Evolutionary conservation across 1,140 invertebrate genomes (phyloP), one percentile per base, ranked within the genome.

Genomic region (Eciton burchellii): DNA sequence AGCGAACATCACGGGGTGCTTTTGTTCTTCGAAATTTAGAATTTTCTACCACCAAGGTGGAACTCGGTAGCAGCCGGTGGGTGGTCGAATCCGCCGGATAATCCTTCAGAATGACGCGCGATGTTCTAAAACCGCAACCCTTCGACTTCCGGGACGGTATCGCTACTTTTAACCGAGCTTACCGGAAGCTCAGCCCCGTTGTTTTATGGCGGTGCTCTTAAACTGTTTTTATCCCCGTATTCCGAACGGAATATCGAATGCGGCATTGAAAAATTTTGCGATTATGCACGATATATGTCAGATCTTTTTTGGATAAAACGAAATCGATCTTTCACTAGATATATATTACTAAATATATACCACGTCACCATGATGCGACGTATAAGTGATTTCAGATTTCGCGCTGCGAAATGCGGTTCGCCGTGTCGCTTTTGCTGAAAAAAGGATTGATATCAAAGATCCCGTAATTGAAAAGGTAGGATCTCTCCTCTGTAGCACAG

Each of bases 101-200:
- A 87, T 86, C 84, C 56, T 26, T 60, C 77, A 86, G 82, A 83
- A 87, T 62, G 43, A 29, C 77, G 52, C 66, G 8, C 65, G 47
- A 73, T 74, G 59, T 60, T 21, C 35, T 26, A 52, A 59, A 77
- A 72, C 63, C 54, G 16, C 49, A 65, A 71, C 24, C 56, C 47
- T 52, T 43, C 49, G 65, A 85, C 49, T 71, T 86, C 56, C 35
- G 29, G 21, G 45, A 54, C 12, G 52, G 1, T 62, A 24, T 76
- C 60, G 35, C 63, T 54, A 74, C 29, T 83, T 57, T 72, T 35
- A 41, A 41, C 63, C 29, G 24, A 24, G 43, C 66, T 56, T 71
- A 45, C 56, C 14, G 54, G n/a, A 41, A n/a, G 47, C 43, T 11
- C 12, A 8, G 19, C 3, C 56, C 12, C 11, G 24, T 76, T 76